A percentile compares a stretch with the other conserved stretches of the same genome.
phyloP scores from a whole-genome alignment of 2,888 invertebrate genomes.

The Amiota mariae region DNA sequence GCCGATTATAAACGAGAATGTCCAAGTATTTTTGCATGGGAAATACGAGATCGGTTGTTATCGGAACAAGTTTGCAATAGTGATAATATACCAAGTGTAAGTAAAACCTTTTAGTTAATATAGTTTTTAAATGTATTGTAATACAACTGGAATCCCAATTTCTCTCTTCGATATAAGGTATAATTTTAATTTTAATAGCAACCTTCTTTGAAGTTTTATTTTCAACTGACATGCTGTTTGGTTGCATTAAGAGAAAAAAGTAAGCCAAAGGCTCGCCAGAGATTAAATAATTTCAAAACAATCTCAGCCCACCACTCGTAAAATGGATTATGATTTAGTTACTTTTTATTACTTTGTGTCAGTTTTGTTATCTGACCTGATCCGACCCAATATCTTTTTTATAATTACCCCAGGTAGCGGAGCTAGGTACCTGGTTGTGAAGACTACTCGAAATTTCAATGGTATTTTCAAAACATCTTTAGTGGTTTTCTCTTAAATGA shows the following conservation, averaged over 20 bases:
- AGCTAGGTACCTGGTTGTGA: conserved; percentile 31
- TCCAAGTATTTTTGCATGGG: conserved; percentile 99
- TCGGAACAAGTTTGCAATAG: conserved; percentile 96
- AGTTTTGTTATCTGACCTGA: conserved; percentile 23
- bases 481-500: conserved; percentile 29
- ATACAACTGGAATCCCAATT: background rate
- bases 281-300: conserved; percentile 52
- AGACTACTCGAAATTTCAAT: conserved; percentile 39
- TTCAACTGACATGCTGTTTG: no score
- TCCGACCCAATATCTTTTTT: conserved; percentile 29
- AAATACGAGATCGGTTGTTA: conserved; percentile 94
- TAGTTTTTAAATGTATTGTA: background rate
- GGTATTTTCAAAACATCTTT: conserved; percentile 28
- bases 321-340: conserved; percentile 53
- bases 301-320: conserved; percentile 41
- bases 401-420: conserved; percentile 39
- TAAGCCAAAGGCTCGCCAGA: conserved; percentile 33
- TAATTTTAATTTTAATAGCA: no score
- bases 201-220: no score
- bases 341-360: conserved; percentile 23
- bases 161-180: no score
- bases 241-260: background rate
- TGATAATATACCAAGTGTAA: conserved; percentile 98
- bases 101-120: conserved; percentile 74
- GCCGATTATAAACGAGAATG: conserved; percentile 98